phyloP scores from a whole-genome alignment of 2,113 vertebrate genomes.

The Ia io region DNA sequence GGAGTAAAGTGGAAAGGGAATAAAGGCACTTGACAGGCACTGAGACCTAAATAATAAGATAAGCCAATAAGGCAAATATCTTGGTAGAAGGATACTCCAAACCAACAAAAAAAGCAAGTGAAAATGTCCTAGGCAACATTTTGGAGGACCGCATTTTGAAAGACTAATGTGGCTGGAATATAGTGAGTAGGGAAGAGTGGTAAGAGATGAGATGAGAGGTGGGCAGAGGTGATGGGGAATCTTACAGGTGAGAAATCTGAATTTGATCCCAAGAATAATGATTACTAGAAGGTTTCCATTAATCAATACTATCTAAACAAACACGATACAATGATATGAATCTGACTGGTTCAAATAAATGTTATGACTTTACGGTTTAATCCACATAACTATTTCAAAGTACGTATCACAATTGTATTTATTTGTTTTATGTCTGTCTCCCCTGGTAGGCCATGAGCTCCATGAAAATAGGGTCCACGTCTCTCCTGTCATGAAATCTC shows the following conservation, averaged over 20 bases:
- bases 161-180: background rate
- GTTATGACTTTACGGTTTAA: constrained; percentile 13
- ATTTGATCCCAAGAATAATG: constrained; percentile 9
- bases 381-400: background rate
- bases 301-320: constrained; percentile 4
- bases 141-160: background rate
- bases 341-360: constrained; percentile 9
- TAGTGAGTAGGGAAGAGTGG: background rate
- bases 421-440: background rate
- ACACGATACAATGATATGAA: background rate
- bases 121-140: background rate
- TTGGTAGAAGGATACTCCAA: background rate
- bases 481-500: background rate
- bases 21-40: background rate
- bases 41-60: background rate
- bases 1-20: background rate
- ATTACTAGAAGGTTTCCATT: background rate
- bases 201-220: background rate
- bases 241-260: background rate
- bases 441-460: background rate
- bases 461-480: background rate
- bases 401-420: background rate
- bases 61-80: background rate
- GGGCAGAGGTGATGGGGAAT: background rate
- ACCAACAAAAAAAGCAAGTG: background rate